Evolutionary conservation across 2,797 vertebrate genomes (phyloP).

Genomic region (Myoxocephalus aenaeus): DNA sequence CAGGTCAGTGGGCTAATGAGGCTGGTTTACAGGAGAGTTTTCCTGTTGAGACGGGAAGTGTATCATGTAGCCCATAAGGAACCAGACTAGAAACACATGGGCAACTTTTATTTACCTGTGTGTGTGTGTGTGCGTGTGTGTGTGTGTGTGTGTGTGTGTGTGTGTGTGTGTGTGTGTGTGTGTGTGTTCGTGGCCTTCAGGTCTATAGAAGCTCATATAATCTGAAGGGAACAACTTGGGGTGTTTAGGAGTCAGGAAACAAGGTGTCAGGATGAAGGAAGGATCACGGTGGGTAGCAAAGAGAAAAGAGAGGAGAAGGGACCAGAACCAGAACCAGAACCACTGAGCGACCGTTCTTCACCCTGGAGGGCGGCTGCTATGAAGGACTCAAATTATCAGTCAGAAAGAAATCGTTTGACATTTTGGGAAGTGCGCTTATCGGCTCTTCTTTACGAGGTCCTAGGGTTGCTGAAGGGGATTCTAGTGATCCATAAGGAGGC

Average conservation of each 20-base stretch:
- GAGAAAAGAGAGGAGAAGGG: too few species aligned
- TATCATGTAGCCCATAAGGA: conserved; percentile 71
- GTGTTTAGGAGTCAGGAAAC: background rate
- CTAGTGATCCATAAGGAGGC: background rate
- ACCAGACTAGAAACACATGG: conserved; percentile 77
- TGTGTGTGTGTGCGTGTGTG: conserved; percentile 26
- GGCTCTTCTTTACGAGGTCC: too few species aligned
- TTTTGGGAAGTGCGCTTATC: too few species aligned
- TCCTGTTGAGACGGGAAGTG: conserved; percentile 80
- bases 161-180: conserved; percentile 5
- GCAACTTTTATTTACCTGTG: conserved; percentile 45
- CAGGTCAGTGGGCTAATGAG: conserved; percentile 76
- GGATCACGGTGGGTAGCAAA: conserved; percentile 13
- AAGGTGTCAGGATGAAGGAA: background rate
- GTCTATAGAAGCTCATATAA: background rate
- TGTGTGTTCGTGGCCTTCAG: conserved; percentile 5
- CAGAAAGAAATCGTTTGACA: background rate
- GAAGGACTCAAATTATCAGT: too few species aligned
- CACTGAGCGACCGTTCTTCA: too few species aligned
- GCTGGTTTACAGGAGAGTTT: conserved; percentile 74
- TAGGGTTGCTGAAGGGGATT: background rate
- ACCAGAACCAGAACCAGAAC: too few species aligned
- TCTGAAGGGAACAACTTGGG: background rate
- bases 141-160: conserved; percentile 19
- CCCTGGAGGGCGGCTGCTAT: too few species aligned